Evolutionary conservation across 2,797 vertebrate genomes (phyloP), one percentile per base, ranked within the genome.

Genomic region (Peromyscus nudipes): DNA sequence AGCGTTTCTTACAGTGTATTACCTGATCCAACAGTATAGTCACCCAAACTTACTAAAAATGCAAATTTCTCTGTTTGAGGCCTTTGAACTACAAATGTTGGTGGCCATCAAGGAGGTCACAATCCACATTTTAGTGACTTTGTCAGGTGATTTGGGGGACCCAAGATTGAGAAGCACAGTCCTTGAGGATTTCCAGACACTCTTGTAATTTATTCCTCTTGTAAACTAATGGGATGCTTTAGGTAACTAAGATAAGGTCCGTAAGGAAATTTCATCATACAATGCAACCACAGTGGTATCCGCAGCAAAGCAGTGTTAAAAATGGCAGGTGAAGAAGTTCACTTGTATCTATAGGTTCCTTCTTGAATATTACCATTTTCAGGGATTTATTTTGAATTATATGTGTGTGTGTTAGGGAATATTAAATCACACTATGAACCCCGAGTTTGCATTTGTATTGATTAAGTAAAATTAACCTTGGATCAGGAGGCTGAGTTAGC

Each of bases 161-260:
- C 81, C 25, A 69, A 34, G 0, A 89, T 57, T 55, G 9, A 82
- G 49, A 91, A 95, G 76, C n/a, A 46, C 4, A 55, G 7, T 13
- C 0, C 4, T 6, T 80, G 69, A 73, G 4, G 21, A 69, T 37
- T 29, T 77, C 34, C 65, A 94, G 25, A 8, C n/a, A 40, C 16
- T 82, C 49, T 57, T 55, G 49, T 40, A 37, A 13, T 64, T 80
- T 88, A 89, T 21, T 91, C 62, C 52, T 31, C 37, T 60, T 84
- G 9, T 69, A 94, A 96, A 88, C 52, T 46, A 94, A 87, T 79
- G 31, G 10, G 17, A 86, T 89, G 2, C 7, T 86, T 80, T 94
- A 23, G 92, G 79, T 80, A 91, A 43, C 6, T 64, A 27, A 92
- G 92, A 83, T 40, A 19, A 60, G 80, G 37, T 80, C 84, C 31